A percentile compares a stretch with the other conserved stretches of the same genome.
Conservation (phyloP, 2,797 vertebrate genomes). For the Hydrophis major region DNA sequence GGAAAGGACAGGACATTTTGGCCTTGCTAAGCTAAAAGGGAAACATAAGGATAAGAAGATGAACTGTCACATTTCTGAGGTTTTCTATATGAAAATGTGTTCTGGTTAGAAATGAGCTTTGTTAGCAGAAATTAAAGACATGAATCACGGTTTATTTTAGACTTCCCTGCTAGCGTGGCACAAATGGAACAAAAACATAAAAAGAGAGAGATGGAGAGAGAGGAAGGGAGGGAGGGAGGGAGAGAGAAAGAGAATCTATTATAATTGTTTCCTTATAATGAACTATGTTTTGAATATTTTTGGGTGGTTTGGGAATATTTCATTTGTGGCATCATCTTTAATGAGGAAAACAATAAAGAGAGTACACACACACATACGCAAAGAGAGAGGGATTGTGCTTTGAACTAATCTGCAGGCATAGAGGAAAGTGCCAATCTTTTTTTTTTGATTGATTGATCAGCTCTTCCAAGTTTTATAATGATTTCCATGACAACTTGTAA, state of each 20-base stretch:
- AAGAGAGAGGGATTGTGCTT: background rate
- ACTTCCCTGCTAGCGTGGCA: slow-evolving; percentile 55
- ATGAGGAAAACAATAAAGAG: slow-evolving; percentile 1
- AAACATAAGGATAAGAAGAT: slow-evolving; percentile 65
- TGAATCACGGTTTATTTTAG: slow-evolving; percentile 59
- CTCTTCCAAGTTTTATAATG: background rate
- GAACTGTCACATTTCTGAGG: slow-evolving; percentile 53
- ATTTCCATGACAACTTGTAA: background rate
- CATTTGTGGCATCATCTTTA: slow-evolving; percentile 35
- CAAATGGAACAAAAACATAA: slow-evolving; percentile 24
- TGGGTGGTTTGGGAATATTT: slow-evolving; percentile 25
- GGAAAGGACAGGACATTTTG: slow-evolving; percentile 60
- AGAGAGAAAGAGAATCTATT: slow-evolving; percentile 8
- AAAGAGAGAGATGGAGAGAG: slow-evolving; percentile 1
- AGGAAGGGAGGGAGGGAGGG: background rate
- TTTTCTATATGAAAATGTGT: slow-evolving; percentile 59
- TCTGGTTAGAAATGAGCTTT: slow-evolving; percentile 64
- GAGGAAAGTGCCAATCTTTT: background rate
- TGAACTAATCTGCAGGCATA: background rate
- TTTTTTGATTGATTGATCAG: background rate
- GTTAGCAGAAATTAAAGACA: slow-evolving; percentile 66
- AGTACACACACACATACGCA: too few species aligned
- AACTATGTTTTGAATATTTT: slow-evolving; percentile 38
- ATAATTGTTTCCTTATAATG: slow-evolving; percentile 40
- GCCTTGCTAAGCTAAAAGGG: slow-evolving; percentile 63